These are phyloP conservation scores for Latrodectus hesperus DNA, from an alignment of 2,888 invertebrate genomes.

Conservation along the genomic window DNA sequence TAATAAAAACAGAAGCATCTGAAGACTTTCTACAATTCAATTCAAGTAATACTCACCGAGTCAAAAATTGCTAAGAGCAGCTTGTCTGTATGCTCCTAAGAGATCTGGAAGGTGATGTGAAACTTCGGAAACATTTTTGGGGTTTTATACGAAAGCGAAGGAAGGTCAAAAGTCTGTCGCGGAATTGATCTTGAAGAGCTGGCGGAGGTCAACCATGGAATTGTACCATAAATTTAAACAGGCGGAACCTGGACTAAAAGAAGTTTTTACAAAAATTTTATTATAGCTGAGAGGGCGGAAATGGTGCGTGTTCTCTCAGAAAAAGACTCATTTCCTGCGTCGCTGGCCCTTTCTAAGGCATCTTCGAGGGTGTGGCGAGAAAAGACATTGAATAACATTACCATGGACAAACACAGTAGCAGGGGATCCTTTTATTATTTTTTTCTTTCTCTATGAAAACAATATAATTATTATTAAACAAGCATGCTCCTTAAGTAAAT, in stretches of 20 bases:
- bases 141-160: constrained; percentile 11
- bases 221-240: constrained; percentile 31
- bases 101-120: background rate
- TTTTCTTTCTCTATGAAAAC: no score
- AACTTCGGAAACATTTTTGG: background rate
- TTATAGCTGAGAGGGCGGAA: constrained; percentile 34
- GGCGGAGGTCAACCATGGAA: constrained; percentile 58
- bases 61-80: no score
- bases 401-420: no score
- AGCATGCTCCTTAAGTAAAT: no score
- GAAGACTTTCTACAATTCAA: no score
- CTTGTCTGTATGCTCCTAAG: background rate
- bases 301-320: constrained; percentile 17
- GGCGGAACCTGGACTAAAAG: constrained; percentile 12
- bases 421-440: no score
- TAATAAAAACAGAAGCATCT: no score
- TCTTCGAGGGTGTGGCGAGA: no score
- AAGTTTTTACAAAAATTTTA: constrained; percentile 13
- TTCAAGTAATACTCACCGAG: no score
- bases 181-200: constrained; percentile 13
- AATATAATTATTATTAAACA: no score
- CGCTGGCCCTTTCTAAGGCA: no score
- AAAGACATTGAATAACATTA: no score
- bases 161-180: background rate
- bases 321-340: background rate